phyloP scores from a whole-genome alignment of 2,888 invertebrate genomes.

The Kryphioiulus occultus region DNA sequence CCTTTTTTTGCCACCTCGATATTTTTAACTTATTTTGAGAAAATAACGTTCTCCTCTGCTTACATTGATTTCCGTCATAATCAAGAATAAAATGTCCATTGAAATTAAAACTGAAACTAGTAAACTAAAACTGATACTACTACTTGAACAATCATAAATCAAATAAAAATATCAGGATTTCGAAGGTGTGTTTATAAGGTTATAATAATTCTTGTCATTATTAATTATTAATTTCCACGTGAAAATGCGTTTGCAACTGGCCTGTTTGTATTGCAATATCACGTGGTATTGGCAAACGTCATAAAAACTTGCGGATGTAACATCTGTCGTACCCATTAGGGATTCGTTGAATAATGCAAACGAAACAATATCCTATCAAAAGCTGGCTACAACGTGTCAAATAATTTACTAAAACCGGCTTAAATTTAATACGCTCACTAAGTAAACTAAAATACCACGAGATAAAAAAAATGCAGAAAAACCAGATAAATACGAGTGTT shows the following conservation, averaged over 20 bases:
- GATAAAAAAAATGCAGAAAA: background rate
- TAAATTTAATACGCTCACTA: conserved; percentile 28
- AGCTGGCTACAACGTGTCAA: background rate
- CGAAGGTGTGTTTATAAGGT: no score
- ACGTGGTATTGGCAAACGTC: background rate
- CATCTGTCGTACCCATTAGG: background rate
- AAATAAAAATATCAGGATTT: no score
- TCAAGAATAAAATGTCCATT: no score
- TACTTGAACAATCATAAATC: no score
- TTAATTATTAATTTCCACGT: no score
- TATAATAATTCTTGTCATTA: no score
- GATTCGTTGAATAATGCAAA: conserved; percentile 4
- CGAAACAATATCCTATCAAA: background rate
- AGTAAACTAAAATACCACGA: background rate
- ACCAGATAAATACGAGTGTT: background rate
- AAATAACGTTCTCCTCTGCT: no score
- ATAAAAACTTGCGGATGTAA: conserved; percentile 21
- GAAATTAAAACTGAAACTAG: no score
- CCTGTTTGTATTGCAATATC: background rate
- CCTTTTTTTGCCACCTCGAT: no score
- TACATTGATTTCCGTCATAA: no score
- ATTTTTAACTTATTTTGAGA: no score
- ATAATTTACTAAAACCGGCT: conserved; percentile 36
- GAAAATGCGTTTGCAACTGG: background rate
- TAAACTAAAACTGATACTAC: no score